phyloP scores from a whole-genome alignment of 1,140 invertebrate species.

The Chrysomallon squamiferum region DNA sequence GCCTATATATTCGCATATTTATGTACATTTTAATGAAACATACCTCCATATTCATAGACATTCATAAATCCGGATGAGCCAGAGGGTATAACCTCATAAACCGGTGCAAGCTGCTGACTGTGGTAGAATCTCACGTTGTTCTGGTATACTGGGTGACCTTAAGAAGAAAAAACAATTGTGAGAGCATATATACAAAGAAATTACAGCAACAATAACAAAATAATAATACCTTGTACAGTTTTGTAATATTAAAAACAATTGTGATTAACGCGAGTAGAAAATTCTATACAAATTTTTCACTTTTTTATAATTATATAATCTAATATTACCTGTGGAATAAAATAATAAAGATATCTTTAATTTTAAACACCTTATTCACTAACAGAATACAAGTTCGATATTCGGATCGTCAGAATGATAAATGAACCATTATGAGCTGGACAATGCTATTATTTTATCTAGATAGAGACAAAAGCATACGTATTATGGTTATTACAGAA shows the following conservation, averaged over 20 bases:
- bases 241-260: background rate
- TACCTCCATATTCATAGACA: slow-evolving; percentile 11
- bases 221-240: background rate
- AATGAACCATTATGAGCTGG: too few species aligned
- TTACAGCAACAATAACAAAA: background rate
- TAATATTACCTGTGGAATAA: background rate
- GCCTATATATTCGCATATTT: too few species aligned
- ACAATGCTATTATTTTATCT: too few species aligned
- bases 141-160: slow-evolving; percentile 8
- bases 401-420: too few species aligned
- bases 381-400: too few species aligned
- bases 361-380: too few species aligned
- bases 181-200: background rate
- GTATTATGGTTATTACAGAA: too few species aligned
- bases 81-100: slow-evolving; percentile 1
- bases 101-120: slow-evolving; percentile 9
- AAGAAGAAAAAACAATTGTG: background rate
- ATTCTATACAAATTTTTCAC: background rate
- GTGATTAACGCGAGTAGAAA: background rate
- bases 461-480: too few species aligned
- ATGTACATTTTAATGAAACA: too few species aligned
- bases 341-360: background rate
- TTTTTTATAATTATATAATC: background rate
- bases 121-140: slow-evolving; percentile 7
- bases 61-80: background rate